Conservation (phyloP, 2,113 vertebrate genomes). For the Azemiops feae region DNA sequence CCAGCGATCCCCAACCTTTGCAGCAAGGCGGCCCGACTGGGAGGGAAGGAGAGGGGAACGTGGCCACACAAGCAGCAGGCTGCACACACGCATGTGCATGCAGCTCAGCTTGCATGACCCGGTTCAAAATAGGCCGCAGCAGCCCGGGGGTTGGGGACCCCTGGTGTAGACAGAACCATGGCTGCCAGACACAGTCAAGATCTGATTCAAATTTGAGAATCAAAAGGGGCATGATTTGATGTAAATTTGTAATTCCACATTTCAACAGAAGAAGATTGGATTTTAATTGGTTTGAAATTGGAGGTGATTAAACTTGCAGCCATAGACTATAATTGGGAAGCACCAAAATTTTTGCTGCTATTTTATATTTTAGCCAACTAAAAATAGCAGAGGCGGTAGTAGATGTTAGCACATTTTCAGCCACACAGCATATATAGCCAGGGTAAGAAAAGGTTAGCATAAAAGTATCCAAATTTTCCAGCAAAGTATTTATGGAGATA, state of each 20-base stretch:
- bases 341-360: neutral
- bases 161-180: neutral
- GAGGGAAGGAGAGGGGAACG: neutral
- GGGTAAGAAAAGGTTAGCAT: neutral
- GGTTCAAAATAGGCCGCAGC: neutral
- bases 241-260: neutral
- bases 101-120: neutral
- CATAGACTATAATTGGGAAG: neutral
- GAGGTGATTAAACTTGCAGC: neutral
- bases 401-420: neutral
- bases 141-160: neutral
- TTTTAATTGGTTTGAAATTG: neutral
- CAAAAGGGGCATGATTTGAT: neutral
- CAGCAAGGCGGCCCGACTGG: neutral
- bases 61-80: neutral
- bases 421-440: neutral
- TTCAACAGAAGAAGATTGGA: neutral
- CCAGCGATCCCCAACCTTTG: neutral
- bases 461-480: neutral
- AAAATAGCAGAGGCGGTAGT: neutral
- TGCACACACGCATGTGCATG: rapidly evolving
- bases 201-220: neutral
- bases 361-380: neutral
- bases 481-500: neutral
- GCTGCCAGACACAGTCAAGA: neutral